phyloP scores from a whole-genome alignment of 2,113 vertebrate species.

The Ahaetulla prasina region DNA sequence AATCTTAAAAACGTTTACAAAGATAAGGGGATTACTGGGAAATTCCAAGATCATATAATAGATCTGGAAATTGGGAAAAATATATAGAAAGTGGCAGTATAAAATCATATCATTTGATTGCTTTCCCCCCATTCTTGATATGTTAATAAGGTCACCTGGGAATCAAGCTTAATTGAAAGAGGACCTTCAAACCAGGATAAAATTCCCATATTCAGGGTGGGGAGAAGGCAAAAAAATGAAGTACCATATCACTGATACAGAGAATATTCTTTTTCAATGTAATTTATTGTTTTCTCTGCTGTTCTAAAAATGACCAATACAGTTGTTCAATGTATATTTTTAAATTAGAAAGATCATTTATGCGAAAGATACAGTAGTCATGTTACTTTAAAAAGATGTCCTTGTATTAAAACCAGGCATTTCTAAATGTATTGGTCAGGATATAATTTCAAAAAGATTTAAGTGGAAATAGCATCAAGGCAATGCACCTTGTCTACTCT shows the following conservation, averaged over 20 bases:
- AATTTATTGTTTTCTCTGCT: neutral
- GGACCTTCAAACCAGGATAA: neutral
- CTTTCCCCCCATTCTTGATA: neutral
- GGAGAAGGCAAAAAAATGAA: neutral
- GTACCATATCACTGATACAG: neutral
- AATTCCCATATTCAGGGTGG: neutral
- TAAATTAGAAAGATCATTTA: neutral
- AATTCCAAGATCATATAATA: neutral
- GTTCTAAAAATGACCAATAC: neutral
- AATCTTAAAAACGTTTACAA: neutral
- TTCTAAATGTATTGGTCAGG: neutral
- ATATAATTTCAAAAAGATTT: neutral
- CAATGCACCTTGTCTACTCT: neutral
- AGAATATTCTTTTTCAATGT: neutral
- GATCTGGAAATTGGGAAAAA: neutral
- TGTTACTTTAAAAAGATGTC: neutral
- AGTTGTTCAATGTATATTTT: neutral
- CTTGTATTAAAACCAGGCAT: neutral
- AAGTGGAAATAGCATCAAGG: neutral
- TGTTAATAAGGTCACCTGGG: neutral
- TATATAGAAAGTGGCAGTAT: neutral
- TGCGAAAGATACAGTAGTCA: neutral
- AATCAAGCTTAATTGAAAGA: neutral
- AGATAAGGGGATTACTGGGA: neutral
- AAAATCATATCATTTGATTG: neutral